These are phyloP conservation scores for Coecobrya sp. DNA, from an alignment of 2,888 invertebrate genomes.

Conservation along the genomic window DNA sequence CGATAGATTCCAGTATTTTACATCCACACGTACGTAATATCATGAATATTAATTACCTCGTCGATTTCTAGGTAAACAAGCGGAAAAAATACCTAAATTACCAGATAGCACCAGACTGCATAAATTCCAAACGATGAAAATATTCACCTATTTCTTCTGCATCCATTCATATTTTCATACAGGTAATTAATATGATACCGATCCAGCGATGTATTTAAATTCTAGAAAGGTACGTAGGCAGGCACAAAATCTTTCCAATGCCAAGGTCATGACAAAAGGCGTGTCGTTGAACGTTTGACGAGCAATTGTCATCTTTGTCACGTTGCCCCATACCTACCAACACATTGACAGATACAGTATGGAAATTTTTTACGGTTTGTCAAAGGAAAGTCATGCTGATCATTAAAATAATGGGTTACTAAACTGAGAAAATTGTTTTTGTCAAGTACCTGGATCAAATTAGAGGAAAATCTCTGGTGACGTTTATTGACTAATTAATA, in stretches of 20 bases:
- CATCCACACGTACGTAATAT: too few species aligned
- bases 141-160: too few species aligned
- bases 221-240: not conserved
- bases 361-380: not conserved
- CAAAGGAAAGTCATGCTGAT: not conserved
- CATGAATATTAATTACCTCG: too few species aligned
- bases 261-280: slow-evolving; percentile 46
- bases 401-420: too few species aligned
- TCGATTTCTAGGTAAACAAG: too few species aligned
- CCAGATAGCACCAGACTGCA: too few species aligned
- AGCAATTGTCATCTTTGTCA: not conserved
- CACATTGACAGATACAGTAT: not conserved
- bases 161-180: not conserved
- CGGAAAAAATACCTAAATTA: too few species aligned
- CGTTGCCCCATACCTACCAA: not conserved
- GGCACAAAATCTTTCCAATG: not conserved
- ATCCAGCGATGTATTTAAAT: not conserved
- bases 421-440: too few species aligned
- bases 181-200: not conserved
- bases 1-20: too few species aligned
- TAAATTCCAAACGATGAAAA: too few species aligned
- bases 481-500: slow-evolving; percentile 40
- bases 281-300: slow-evolving; percentile 67
- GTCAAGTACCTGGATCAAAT: too few species aligned
- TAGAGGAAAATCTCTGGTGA: too few species aligned